phyloP scores from a whole-genome alignment of 2,888 invertebrate species.

The Coelinius sp. region DNA sequence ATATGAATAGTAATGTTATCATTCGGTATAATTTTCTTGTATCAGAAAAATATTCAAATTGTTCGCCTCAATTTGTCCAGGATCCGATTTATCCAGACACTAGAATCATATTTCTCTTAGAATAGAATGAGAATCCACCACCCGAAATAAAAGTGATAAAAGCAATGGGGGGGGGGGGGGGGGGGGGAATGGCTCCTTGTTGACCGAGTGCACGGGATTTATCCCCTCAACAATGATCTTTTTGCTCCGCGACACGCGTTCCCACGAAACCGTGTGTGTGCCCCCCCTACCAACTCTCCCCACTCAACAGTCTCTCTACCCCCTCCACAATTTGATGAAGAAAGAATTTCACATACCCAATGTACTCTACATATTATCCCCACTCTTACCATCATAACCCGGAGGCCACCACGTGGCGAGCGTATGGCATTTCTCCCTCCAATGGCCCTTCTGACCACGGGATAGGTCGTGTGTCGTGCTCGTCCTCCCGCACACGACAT shows the following conservation, averaged over 20 bases:
- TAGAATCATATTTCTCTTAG: no score
- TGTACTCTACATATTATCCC: constrained; percentile 44
- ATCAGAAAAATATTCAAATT: no score
- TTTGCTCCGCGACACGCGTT: constrained; percentile 60
- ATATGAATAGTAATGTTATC: no score
- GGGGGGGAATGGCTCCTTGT: constrained; percentile 47
- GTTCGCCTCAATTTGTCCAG: not conserved
- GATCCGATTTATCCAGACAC: no score
- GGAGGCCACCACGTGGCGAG: constrained; percentile 48
- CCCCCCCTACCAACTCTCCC: constrained; percentile 37
- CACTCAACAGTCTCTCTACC: constrained; percentile 33
- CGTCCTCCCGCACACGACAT: constrained; percentile 70
- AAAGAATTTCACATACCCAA: constrained; percentile 32
- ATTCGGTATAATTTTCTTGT: no score
- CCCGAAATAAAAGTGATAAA: not conserved
- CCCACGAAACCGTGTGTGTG: constrained; percentile 63
- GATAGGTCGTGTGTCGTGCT: constrained; percentile 67
- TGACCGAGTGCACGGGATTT: constrained; percentile 55
- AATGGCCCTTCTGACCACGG: constrained; percentile 43
- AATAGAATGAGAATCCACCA: not conserved
- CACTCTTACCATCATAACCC: constrained; percentile 40
- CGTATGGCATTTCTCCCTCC: constrained; percentile 53
- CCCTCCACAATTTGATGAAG: constrained; percentile 26
- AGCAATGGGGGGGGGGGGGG: no score
- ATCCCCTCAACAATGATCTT: constrained; percentile 42